phyloP scores from a whole-genome alignment of 64 coral and sea anemone genomes.

The Montipora efflorescens region DNA sequence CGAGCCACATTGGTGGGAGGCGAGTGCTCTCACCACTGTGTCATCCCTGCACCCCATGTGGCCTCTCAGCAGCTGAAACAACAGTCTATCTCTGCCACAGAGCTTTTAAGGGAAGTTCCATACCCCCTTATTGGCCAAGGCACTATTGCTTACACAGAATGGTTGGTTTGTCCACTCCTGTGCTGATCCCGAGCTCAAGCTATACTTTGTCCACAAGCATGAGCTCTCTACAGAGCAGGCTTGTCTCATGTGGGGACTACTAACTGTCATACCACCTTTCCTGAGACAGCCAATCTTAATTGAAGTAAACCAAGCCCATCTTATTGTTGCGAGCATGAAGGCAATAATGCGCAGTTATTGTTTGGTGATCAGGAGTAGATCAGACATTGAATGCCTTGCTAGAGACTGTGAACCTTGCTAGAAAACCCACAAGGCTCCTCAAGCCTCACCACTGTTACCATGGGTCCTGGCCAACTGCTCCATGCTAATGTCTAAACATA shows the following conservation, averaged over 20 bases:
- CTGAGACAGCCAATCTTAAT: neutral
- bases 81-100: slow-evolving; percentile 32
- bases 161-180: neutral
- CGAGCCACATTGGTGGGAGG: too few relatives aligned
- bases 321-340: slow-evolving; percentile 6
- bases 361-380: slow-evolving; percentile 5
- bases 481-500: neutral
- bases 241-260: slow-evolving; percentile 45
- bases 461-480: neutral
- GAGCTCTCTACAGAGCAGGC: slow-evolving; percentile 38
- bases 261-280: neutral
- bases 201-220: slow-evolving; percentile 4
- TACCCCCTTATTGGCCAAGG: neutral
- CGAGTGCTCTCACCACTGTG: too few relatives aligned
- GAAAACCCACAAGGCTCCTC: neutral
- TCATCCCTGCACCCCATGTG: neutral
- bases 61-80: neutral
- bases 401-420: neutral
- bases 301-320: neutral
- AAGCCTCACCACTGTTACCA: too few relatives aligned
- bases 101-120: slow-evolving; percentile 8
- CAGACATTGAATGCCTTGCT: too few relatives aligned
- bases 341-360: slow-evolving; percentile 4
- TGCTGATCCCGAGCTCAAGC: slow-evolving; percentile 35
- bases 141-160: too few relatives aligned